phyloP scores from a whole-genome alignment of 2,797 vertebrate genomes.

The Cirrhinus molitorella region DNA sequence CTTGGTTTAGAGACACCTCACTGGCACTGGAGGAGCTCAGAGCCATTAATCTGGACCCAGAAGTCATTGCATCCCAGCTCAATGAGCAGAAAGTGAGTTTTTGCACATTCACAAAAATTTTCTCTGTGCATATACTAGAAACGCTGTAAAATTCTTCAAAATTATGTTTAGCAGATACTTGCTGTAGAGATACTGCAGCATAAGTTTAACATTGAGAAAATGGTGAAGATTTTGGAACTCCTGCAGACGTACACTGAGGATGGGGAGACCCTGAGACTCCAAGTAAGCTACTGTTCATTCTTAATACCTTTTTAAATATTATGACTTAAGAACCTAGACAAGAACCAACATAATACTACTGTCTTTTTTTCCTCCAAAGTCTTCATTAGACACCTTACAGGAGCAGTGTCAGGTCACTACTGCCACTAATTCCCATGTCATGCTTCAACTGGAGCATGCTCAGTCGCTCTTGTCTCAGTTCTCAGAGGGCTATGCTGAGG shows the following conservation, averaged over 20 bases:
- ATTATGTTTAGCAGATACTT: constrained; percentile 76
- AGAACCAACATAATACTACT: neutral
- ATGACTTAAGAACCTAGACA: neutral
- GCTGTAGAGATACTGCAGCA: constrained; percentile 88
- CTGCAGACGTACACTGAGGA: constrained; percentile 80
- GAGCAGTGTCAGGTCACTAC: constrained; percentile 80
- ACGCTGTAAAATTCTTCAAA: neutral
- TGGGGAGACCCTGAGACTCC: constrained; percentile 70
- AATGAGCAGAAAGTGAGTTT: constrained; percentile 86
- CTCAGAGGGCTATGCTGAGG: constrained; percentile 81
- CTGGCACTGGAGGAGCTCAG: constrained; percentile 78
- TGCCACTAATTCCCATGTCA: constrained; percentile 77
- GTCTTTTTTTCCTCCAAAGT: constrained; percentile 65
- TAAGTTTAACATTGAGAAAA: constrained; percentile 84
- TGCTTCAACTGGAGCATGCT: constrained; percentile 85
- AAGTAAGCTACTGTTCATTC: constrained; percentile 66
- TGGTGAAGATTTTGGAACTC: constrained; percentile 79
- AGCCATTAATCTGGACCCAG: constrained; percentile 75
- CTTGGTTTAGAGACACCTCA: constrained; percentile 73
- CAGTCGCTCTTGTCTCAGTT: constrained; percentile 87
- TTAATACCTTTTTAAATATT: neutral
- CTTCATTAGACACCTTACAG: constrained; percentile 74
- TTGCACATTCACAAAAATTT: neutral
- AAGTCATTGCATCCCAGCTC: constrained; percentile 79
- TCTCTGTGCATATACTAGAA: neutral